Evolutionary conservation across 2,113 vertebrate genomes (phyloP).

Genomic region (Myiozetetes cayanensis): DNA sequence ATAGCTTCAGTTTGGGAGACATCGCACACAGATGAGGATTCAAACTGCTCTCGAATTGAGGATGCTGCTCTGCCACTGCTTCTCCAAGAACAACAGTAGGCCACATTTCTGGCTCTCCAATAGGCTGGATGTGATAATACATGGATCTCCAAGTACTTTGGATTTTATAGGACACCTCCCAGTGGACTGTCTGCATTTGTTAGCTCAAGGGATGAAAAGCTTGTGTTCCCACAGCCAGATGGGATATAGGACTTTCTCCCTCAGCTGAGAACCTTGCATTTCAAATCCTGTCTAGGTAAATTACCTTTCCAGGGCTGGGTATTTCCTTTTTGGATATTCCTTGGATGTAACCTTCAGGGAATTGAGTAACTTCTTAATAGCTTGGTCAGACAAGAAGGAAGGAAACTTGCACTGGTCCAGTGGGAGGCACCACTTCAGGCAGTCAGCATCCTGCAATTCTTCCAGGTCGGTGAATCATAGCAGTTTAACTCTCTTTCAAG

Average conservation of each 20-base stretch:
- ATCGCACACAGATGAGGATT: not conserved
- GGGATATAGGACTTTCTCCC: conserved; percentile 32
- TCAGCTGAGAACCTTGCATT: conserved; percentile 40
- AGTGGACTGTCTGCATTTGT: not conserved
- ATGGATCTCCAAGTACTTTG: conserved; percentile 13
- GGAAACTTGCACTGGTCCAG: conserved; percentile 72
- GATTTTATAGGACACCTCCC: conserved; percentile 18
- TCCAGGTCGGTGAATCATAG: conserved; percentile 77
- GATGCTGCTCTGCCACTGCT: not conserved
- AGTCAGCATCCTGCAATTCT: conserved; percentile 82
- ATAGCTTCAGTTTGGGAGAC: not conserved
- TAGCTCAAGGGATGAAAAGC: conserved; percentile 8
- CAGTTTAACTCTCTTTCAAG: conserved; percentile 74
- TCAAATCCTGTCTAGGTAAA: conserved; percentile 75
- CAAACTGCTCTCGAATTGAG: not conserved
- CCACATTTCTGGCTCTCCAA: not conserved
- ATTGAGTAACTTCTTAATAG: conserved; percentile 74
- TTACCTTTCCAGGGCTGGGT: conserved; percentile 73
- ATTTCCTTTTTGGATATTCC: conserved; percentile 76
- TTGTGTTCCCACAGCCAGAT: not conserved
- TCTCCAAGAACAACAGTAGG: not conserved
- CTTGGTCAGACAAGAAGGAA: conserved; percentile 78
- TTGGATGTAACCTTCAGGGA: conserved; percentile 69
- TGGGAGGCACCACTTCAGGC: conserved; percentile 68
- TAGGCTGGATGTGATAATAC: not conserved